Evolutionary conservation across 2,113 vertebrate species (phyloP), one percentile per base, ranked within the genome.

Genomic region (Cyprinodon brontotheroides): DNA sequence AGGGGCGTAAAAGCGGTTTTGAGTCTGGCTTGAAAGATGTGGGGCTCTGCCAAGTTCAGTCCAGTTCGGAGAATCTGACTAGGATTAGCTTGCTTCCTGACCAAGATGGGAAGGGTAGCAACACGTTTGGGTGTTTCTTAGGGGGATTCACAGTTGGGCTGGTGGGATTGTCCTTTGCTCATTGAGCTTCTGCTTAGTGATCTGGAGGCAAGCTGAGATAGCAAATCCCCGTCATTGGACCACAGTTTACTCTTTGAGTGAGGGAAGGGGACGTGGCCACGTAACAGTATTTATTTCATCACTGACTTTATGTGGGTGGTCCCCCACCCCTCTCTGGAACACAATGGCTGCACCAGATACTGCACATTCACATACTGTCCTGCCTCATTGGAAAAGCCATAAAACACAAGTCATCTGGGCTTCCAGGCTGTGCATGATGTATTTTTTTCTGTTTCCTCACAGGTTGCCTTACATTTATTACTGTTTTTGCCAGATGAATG

Each of bases 291-390:
- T 92, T 93, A 92, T 88, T 90, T 92, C 86, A 92, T 91, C 88
- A 86, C 91, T 84, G 89, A 86, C 89, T 92, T 91, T 61, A 89
- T 91, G 92, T 93, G 92, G 93, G 93, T 93, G 93, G 93, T 93
- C 92, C 83, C 75, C 68, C 70, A 77, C 63, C 69, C 63, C 74
- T 76, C 20, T 29, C 77, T 88, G 85, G 84, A 92, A 90, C 87
- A 90, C 85, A 91, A 91, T 91, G 89, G 87, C 86, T 91, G 89
- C 85, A 87, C 78, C 91, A 93, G 92, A 92, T 89, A 89, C 80
- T 82, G 88, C 82, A 89, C 90, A 86, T 85, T 91, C 86, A 87
- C 90, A 90, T 89, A 88, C 89, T 91, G 90, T 90, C 87, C 90
- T 90, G 87, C 82, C 91, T 92, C 92, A 92, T 92, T 92, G 92